Evolutionary conservation across 2,888 invertebrate genomes (phyloP).

Genomic region (Diplazon laetatorius): DNA sequence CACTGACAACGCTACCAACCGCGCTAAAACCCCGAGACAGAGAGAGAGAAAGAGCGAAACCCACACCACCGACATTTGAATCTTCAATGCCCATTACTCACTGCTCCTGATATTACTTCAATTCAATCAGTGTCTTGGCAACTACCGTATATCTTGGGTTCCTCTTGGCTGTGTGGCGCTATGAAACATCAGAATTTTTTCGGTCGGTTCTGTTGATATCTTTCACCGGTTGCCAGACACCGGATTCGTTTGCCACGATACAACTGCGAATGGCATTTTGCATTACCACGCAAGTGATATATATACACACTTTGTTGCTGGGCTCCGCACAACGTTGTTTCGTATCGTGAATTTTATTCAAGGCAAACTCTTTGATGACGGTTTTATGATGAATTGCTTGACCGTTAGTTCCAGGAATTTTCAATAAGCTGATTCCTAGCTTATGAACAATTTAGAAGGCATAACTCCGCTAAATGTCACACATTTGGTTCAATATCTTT

Average conservation of each 20-base stretch:
- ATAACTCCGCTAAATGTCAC: no score
- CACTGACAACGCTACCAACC: constrained; percentile 59
- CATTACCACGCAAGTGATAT: constrained; percentile 49
- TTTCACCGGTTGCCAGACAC: constrained; percentile 44
- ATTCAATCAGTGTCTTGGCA: constrained; percentile 82
- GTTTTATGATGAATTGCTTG: constrained; percentile 74
- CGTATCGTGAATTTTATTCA: constrained; percentile 39
- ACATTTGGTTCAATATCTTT: no score
- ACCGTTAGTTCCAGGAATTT: no score
- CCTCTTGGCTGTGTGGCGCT: constrained; percentile 44
- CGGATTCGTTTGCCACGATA: constrained; percentile 4
- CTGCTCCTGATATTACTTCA: constrained; percentile 82
- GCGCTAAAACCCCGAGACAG: no score
- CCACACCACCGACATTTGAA: constrained; percentile 78
- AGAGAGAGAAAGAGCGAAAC: no score
- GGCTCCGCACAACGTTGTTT: background rate
- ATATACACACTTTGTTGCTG: constrained; percentile 13
- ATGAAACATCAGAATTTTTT: constrained; percentile 18
- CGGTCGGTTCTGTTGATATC: constrained; percentile 26
- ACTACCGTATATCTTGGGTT: constrained; percentile 70
- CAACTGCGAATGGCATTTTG: constrained; percentile 33
- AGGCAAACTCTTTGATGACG: constrained; percentile 43
- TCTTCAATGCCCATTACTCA: constrained; percentile 81
- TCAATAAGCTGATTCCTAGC: no score
- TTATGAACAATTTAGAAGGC: no score